Evolutionary conservation across 23 tunicate species (phyloP), one percentile per base, ranked within the genome.

Genomic region (Diplosoma virens): DNA sequence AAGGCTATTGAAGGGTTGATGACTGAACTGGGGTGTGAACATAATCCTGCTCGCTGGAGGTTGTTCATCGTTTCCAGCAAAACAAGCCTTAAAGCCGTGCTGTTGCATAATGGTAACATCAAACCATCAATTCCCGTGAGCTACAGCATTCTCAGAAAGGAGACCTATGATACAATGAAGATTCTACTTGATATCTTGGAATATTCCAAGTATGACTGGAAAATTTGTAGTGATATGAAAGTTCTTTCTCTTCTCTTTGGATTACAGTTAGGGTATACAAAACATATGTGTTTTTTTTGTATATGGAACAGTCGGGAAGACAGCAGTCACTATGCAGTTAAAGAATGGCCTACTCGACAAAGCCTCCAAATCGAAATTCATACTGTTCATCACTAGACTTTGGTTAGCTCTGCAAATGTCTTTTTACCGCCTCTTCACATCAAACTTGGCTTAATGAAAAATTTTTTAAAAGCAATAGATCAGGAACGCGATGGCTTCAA

Each of bases 291-390:
- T 36, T 53, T 74, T 23, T 74, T 54, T 26, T 53, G 67, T 31
- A 66, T 74, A n/a, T 74, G 79, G 79, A 28, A 74, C 0, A 74
- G 66, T 53, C 79, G 79, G 36, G 29, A 68, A 21, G 75, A 68
- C 79, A 74, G 79, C 66, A 53, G 37, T 53, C 77, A 71, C 58
- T 71, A 37, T 41, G 25, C 59, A 37, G n/a, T 18, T 37, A 71
- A 71, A 46, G 63, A 52, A 27, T 74, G 79, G 79, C 66, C 47
- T 50, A 34, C 79, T 25, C 79, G 79, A 53, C 14, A 74, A 52
- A 53, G 29, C 26, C 65, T 7, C 33, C 36, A 16, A 53, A 74
- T 74, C 18, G 79, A 67, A 52, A 74, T 37, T 7, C 37, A 50
- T 17, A 74, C 25, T 29, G 66, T 74, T 9, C 16, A 74, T 25